Base-by-base conservation (phyloP, 2,797 vertebrate genomes). In the Enteromius unitaeniatus region DNA sequence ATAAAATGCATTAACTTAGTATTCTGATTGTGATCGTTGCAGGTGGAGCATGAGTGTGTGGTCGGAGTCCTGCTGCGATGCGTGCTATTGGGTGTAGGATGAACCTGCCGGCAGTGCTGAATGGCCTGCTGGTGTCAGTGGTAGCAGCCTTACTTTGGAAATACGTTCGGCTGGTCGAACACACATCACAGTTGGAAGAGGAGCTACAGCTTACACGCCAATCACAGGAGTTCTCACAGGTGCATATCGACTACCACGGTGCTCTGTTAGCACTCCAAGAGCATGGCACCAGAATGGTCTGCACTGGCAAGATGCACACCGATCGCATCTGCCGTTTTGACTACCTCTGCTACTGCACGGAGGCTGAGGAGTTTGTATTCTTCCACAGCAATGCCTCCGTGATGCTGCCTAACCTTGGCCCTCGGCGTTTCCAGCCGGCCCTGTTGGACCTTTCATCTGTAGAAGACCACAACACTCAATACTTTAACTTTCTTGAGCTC, bases 391-490 rank as follows among this genome's bases (percentile, higher is more conserved):
- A 99, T 79, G 89, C 95, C 13, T 99, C 98, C 0, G 91, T 96
- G 86, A 98, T 99, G 98, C 92, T 99, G 85, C 98, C 98, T 77
- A 99, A 96, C 92, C 91, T 99, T 89, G 98, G 98, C 3, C 95
- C 97, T 0, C 93, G 98, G 21, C 96, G 98, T 64, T 99, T 99
- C 90, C 98, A 99, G 88, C 98, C 98, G 0, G 97, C 98, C 23
- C 93, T 99, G 86, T 94, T 99, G 0, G 98, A 99, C 91, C 91
- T 99, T 85, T 99, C 98, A 72, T 97, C 98, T 0, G 97, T 99
- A 62, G 98, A 99, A 83, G 98, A 99, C 92, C 98, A 99, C 93
- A 99, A 97, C 87, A 96, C 98, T 0, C 98, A 99, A 88, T 99
- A 99, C 90, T 99, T 99, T 91, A 99, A 99, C 92, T 99, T 99